Evolutionary conservation across 1,140 invertebrate genomes (phyloP).

Genomic region (Artemia franciscana): DNA sequence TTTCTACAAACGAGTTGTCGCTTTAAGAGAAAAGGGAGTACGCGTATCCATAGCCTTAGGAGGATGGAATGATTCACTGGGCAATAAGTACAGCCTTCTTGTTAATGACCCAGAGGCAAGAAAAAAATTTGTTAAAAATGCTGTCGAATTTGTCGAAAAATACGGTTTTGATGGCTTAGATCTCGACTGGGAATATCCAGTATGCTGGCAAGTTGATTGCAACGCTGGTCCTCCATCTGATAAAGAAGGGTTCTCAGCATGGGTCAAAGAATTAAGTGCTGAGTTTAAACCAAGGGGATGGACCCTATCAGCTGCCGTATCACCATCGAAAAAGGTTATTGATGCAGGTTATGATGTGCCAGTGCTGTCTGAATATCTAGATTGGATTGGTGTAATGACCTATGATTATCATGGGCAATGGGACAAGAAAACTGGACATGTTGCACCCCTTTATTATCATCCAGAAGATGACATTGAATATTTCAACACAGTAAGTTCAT

Average conservation of each 20-base stretch:
- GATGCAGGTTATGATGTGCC: constrained; percentile 57
- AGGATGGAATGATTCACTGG: constrained; percentile 70
- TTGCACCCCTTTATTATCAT: constrained; percentile 53
- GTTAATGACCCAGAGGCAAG: constrained; percentile 47
- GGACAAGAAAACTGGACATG: constrained; percentile 59
- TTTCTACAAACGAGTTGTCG: constrained; percentile 57
- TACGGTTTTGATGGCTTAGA: constrained; percentile 68
- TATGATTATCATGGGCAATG: constrained; percentile 69
- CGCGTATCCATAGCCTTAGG: constrained; percentile 62
- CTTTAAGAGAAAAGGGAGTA: constrained; percentile 46
- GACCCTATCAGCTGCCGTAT: constrained; percentile 56
- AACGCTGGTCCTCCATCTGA: constrained; percentile 56
- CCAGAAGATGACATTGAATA: constrained; percentile 37
- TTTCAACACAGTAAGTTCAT: constrained; percentile 26
- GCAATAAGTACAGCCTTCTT: constrained; percentile 56
- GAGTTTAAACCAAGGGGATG: constrained; percentile 21
- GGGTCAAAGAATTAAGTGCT: constrained; percentile 18
- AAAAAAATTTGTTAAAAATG: constrained; percentile 42
- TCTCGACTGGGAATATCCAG: constrained; percentile 75
- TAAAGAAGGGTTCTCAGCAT: constrained; percentile 29
- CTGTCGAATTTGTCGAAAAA: constrained; percentile 47
- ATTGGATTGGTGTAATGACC: constrained; percentile 65
- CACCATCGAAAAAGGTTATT: constrained; percentile 63
- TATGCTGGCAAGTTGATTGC: constrained; percentile 66
- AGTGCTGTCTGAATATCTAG: constrained; percentile 39